Evolutionary conservation across 2,113 vertebrate genomes (phyloP), one percentile per base, ranked within the genome.

Genomic region (Herpetotheres cachinnans): DNA sequence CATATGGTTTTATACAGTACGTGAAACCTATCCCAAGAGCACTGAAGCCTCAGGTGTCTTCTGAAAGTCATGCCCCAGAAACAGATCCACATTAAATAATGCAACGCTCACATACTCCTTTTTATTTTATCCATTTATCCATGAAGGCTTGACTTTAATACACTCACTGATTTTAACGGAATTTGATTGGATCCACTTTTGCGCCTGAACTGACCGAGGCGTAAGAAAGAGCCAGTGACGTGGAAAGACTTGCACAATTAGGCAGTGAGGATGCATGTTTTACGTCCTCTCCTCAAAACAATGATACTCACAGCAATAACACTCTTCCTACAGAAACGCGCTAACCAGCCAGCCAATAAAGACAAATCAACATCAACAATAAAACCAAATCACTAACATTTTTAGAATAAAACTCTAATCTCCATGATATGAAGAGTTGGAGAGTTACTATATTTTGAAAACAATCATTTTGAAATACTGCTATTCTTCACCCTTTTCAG

Each of bases 51-150:
- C 47, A 82, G 78, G 27, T 32, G 69, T 67, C 55, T 87, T 66
- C 44, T 92, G 81, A 94, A 95, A 52, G 38, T 63, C 46, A 83
- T 56, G 29, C 16, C 42, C 59, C 21, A 87, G 16, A 88, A 95
- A 85, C 24, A 3, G 91, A 82, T 70, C 61, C 29, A 46, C 55
- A 49, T 62, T 63, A 80, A 85, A 54, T 90, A 77, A 91, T 34
- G 70, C 24, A 85, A 26, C 0, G 2, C 14, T 86, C 44, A 29
- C 34, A 30, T 18, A 72, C 42, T 86, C 42, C 30, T 90, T 89
- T 74, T 72, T 72, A 70, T 74, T 93, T 89, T 82, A 74, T 73
- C 70, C 49, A 40, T 77, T 81, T 83, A 81, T 67, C 36, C 72
- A 61, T 46, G 47, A 93, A 61, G 71, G 8, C 5, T 82, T 85